These are phyloP conservation scores for Cuniculus paca DNA, from an alignment of 2,797 vertebrate genomes.

Conservation along the genomic window DNA sequence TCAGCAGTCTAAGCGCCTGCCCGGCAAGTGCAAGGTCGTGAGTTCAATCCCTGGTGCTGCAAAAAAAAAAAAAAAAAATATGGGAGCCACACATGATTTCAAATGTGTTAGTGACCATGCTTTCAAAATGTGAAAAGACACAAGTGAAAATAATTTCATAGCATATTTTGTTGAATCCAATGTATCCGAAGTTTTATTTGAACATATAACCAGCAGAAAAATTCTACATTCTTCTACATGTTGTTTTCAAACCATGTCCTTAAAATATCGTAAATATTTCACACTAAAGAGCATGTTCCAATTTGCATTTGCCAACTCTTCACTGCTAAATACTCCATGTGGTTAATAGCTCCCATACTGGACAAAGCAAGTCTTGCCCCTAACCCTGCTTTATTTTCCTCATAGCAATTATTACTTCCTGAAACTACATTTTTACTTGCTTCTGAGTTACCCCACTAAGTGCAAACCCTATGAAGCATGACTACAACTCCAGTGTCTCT, in stretches of 20 bases:
- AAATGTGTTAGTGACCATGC: neutral
- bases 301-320: neutral
- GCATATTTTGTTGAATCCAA: neutral
- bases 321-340: neutral
- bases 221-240: neutral
- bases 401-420: neutral
- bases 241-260: neutral
- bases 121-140: slow-evolving; percentile 5
- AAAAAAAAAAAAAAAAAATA: too few relatives aligned
- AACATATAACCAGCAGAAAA: neutral
- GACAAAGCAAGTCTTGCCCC: neutral
- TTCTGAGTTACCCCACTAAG: neutral
- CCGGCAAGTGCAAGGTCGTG: too few relatives aligned
- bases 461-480: neutral
- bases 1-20: too few relatives aligned
- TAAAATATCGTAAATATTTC: neutral
- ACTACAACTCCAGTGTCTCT: neutral
- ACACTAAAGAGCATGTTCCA: neutral
- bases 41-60: too few relatives aligned
- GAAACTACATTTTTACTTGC: neutral
- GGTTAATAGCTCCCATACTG: too few relatives aligned
- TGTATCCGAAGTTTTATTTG: neutral
- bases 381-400: neutral
- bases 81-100: neutral
- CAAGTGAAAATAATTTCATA: slow-evolving; percentile 1